A percentile compares a stretch with the other conserved stretches of the same genome.
phyloP scores from a whole-genome alignment of 2,113 vertebrate species.

The Lepisosteus osseus region DNA sequence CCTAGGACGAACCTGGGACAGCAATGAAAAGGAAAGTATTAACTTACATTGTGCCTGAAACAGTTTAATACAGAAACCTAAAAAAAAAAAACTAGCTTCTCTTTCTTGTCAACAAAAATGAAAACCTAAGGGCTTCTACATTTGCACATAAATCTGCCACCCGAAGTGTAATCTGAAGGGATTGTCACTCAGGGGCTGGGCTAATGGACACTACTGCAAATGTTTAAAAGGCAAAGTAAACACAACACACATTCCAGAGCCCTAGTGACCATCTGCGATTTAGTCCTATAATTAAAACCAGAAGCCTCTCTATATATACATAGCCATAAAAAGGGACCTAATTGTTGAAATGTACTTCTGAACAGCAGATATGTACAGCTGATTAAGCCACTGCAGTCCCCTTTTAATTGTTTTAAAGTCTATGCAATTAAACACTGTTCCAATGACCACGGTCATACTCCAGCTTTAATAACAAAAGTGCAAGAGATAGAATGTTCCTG shows the following conservation, averaged over 20 bases:
- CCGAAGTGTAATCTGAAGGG: not conserved
- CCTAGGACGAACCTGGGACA: too few relatives aligned
- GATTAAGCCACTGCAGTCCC: not conserved
- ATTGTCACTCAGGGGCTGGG: not conserved
- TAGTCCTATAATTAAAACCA: conserved; percentile 45
- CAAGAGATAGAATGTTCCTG: not conserved
- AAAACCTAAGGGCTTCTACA: too few relatives aligned
- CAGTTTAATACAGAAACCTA: too few relatives aligned
- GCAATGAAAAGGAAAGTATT: too few relatives aligned
- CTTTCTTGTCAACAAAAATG: too few relatives aligned
- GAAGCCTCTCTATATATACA: conserved; percentile 8
- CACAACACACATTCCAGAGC: conserved; percentile 28
- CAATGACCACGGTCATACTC: not conserved
- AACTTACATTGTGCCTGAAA: too few relatives aligned
- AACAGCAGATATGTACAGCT: not conserved
- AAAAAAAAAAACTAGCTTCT: too few relatives aligned
- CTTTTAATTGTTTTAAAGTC: not conserved
- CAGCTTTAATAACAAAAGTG: not conserved
- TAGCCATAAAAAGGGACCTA: not conserved
- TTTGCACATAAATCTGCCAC: not conserved
- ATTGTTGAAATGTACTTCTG: conserved; percentile 1
- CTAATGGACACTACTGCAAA: conserved; percentile 35
- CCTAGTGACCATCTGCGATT: conserved; percentile 31
- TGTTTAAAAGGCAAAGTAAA: conserved; percentile 26
- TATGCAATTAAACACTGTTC: not conserved